Conservation (phyloP, 2,797 vertebrate species). For the Taeniopygia guttata region DNA sequence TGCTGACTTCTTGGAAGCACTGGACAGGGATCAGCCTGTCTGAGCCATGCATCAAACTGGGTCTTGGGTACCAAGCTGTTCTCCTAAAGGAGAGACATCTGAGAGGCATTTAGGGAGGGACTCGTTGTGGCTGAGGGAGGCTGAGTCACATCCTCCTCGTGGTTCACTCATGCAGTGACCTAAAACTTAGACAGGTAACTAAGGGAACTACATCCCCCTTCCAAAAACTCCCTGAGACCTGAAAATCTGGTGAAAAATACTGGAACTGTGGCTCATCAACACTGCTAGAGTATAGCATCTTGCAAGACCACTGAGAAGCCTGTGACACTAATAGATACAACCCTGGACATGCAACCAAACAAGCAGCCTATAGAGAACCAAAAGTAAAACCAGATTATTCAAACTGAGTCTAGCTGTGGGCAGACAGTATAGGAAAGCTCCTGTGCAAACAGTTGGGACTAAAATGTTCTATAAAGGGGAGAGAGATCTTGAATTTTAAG, state of each 20-base stretch:
- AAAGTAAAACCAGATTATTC: neutral
- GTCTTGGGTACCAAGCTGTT: neutral
- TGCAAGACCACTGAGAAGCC: neutral
- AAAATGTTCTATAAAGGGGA: neutral
- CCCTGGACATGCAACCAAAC: neutral
- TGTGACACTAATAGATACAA: neutral
- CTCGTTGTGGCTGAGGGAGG: neutral
- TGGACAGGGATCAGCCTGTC: neutral
- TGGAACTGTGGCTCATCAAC: neutral
- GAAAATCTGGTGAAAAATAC: neutral
- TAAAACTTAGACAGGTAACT: conserved; percentile 13
- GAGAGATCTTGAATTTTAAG: neutral
- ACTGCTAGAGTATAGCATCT: neutral
- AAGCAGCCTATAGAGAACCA: neutral
- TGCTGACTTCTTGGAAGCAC: neutral
- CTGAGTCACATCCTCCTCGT: neutral
- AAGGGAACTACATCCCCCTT: neutral
- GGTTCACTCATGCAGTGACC: neutral
- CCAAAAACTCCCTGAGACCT: neutral
- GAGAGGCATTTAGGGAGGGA: conserved; percentile 25
- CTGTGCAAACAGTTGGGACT: neutral
- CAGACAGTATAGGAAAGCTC: neutral
- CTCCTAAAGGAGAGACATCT: neutral
- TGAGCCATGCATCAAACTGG: neutral
- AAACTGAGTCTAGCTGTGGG: neutral